Evolutionary conservation across 1,140 invertebrate genomes (phyloP), one percentile per base, ranked within the genome.

Genomic region (Saccostrea cuccullata): DNA sequence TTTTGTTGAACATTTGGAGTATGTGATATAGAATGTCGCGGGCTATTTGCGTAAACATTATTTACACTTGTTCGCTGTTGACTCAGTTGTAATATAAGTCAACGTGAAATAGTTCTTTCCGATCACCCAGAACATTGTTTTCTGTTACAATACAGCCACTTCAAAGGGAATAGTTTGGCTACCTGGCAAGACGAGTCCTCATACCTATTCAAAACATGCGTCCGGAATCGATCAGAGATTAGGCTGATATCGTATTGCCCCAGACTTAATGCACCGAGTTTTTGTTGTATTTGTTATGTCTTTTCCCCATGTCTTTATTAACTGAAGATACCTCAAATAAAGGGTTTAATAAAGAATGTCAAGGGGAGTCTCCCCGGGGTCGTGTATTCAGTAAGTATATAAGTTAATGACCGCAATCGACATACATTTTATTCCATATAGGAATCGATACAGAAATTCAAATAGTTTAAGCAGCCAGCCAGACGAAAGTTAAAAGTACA

Each of bases 81-180:
- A 77, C 70, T 77, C 70, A 77, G 70, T 77, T 77, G 70, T 77
- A 77, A 77, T 77, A 77, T 26, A 77, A 77, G 70, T 36, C 70
- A 77, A 77, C 70, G 70, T 77, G 70, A 77, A 77, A 77, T 17
- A 26, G 70, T 77, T 77, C 36, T 77, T 77, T 77, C 70, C 26
- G 70, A 77, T 36, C 23, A 77, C 70, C 23, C 11, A 26, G 26
- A 77, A 30, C 70, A 77, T 77, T 77, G 70, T 77, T 77, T 77
- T 77, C 26, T 36, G 70, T 77, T 77, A 77, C 70, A 77, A 30
- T 77, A 30, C 70, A 26, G 15, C 30, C 70, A 77, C 70, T 77
- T 77, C 70, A 77, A 77, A 77, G 70, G 70, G 26, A 26, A 77
- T 77, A 77, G 26, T 77, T 77, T 77, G 26, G 70, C 70, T 77